Evolutionary conservation across 2,113 vertebrate species (phyloP).

Genomic region (Pelecanoides urinatrix): DNA sequence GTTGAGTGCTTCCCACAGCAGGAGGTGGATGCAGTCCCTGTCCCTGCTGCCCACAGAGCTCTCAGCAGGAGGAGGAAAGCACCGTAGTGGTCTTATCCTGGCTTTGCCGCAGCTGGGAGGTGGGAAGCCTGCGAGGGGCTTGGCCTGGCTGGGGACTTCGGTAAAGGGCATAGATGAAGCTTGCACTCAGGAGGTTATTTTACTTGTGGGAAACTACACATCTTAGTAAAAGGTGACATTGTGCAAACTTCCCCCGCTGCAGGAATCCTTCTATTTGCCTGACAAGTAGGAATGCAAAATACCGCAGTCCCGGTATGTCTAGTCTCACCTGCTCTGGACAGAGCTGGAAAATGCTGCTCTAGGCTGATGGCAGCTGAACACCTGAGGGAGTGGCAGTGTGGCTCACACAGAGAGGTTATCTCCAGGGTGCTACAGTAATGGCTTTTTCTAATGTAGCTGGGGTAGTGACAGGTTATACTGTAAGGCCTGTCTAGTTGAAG

Average conservation of each 20-base stretch:
- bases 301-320: neutral
- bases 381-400: neutral
- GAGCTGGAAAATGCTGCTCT: neutral
- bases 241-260: neutral
- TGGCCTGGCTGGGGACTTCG: neutral
- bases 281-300: neutral
- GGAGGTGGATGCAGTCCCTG: neutral
- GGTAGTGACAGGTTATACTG: neutral
- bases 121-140: neutral
- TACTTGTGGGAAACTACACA: neutral
- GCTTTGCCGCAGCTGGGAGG: neutral
- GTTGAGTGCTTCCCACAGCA: neutral
- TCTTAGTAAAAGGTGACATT: neutral
- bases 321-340: neutral
- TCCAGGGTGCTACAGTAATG: neutral
- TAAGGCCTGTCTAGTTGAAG: neutral
- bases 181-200: neutral
- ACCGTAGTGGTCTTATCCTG: neutral
- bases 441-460: neutral
- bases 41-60: neutral
- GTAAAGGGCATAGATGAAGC: neutral
- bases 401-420: neutral
- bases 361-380: slow-evolving; percentile 2
- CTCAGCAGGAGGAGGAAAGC: neutral
- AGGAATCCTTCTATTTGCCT: neutral